Base-by-base conservation (phyloP, 2,888 invertebrate species). In the Perizoma affinitatum region DNA sequence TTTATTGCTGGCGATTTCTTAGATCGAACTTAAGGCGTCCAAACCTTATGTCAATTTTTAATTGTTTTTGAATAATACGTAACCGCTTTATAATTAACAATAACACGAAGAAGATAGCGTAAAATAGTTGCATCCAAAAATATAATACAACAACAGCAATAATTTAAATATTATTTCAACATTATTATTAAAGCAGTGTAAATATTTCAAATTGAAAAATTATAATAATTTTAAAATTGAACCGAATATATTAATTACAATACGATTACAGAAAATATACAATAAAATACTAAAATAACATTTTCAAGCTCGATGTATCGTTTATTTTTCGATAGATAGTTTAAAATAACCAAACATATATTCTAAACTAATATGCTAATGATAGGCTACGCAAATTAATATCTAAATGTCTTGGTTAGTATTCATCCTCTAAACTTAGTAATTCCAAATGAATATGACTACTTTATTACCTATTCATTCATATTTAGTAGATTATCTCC, bases 391-490 rank as follows among this genome's bases (percentile, higher is more conserved):
- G 80, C 80, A 90, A 90, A 86, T 76, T 42, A 88, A 81, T 69
- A 65, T 79, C 87, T 90, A 90, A 79, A 82, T 82, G 78, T 83
- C 55, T 53, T 75, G 71, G 76, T 82, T 83, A 78, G 75, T 88
- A 86, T 83, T 82, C 91, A 92, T 92, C 92, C 92, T 92, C 92
- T 92, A 92, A 92, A 92, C 92, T 84, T 90, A 91, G 90, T 90
- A 84, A 83, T 84, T 81, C 75, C 73, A 69, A 87, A 85, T 81
- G 82, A 86, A 84, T 73, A 61, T 65, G 76, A 78, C 87, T 77
- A 74, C 69, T 34, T 70, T 73, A 80, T 83, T 83, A 82, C 58
- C 83, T 83, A 83, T 70, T 78, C 80, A 83, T 70, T 78, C 80
- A 80, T 70, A 73, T 73, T 78, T 72, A 75, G 72, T 68, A 77